Conservation (phyloP, 2,113 vertebrate species). For the Nymphicus hollandicus region DNA sequence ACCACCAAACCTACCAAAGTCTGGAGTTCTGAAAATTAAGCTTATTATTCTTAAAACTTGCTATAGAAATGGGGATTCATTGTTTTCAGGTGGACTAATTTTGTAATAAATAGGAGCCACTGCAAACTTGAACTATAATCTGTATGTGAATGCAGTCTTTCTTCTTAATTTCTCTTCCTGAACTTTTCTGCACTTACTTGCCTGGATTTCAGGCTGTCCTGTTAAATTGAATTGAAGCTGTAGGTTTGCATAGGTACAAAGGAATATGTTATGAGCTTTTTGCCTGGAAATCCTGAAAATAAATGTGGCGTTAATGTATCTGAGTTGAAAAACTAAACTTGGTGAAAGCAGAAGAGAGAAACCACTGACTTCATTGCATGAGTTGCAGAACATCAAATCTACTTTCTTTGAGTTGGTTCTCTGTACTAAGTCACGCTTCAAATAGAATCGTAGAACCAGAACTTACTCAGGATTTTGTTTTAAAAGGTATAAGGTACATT, state of each 20-base stretch:
- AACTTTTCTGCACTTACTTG: background rate
- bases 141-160: rapidly evolving
- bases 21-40: background rate
- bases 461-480: background rate
- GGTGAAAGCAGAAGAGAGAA: background rate
- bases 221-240: background rate
- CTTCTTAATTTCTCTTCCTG: background rate
- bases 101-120: background rate
- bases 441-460: background rate
- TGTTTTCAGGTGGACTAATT: background rate
- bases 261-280: background rate
- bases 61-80: rapidly evolving
- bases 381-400: background rate
- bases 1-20: background rate
- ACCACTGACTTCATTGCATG: rapidly evolving
- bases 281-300: background rate
- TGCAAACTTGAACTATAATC: background rate
- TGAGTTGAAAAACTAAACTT: background rate
- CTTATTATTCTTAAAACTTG: background rate
- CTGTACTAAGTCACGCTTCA: background rate
- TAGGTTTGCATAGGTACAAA: background rate
- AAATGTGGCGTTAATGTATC: background rate
- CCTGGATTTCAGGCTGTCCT: background rate
- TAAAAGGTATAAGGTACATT: background rate
- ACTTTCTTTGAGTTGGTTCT: background rate